phyloP scores from a whole-genome alignment of 2,797 vertebrate genomes.

The Enteromius fasciolatus region DNA sequence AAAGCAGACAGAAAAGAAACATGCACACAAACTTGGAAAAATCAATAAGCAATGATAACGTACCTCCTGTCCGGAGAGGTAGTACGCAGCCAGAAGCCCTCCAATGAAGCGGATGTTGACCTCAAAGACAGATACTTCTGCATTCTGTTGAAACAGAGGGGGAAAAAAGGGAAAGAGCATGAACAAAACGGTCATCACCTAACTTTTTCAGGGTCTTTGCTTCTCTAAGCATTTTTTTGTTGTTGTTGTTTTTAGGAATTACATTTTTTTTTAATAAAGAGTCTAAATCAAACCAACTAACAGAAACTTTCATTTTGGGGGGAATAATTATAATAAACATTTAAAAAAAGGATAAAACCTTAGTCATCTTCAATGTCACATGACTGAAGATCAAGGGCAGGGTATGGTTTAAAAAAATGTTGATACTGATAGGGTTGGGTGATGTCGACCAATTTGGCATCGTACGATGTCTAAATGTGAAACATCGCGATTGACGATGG shows the following conservation, averaged over 20 bases:
- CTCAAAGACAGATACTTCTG: conserved; percentile 97
- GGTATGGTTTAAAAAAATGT: too few relatives aligned
- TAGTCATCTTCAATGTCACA: background rate
- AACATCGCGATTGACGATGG: too few relatives aligned
- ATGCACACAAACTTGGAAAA: conserved; percentile 34
- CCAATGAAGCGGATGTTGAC: conserved; percentile 99
- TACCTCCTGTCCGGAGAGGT: conserved; percentile 97
- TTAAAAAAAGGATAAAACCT: background rate
- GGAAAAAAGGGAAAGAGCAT: background rate
- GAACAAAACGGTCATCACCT: conserved; percentile 35
- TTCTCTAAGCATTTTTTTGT: background rate
- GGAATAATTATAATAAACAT: background rate
- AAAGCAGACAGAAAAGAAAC: background rate
- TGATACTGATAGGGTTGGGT: too few relatives aligned
- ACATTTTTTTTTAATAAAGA: too few relatives aligned
- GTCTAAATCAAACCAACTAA: background rate
- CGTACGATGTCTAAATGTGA: too few relatives aligned
- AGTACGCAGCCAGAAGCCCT: conserved; percentile 93
- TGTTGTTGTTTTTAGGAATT: background rate
- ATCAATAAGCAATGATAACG: conserved; percentile 56
- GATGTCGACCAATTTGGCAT: too few relatives aligned
- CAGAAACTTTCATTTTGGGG: background rate
- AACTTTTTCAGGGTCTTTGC: background rate
- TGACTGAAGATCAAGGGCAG: too few relatives aligned
- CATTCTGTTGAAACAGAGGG: conserved; percentile 82